These are phyloP conservation scores for Melanotaenia boesemani DNA, from an alignment of 2,797 vertebrate genomes.

Conservation along the genomic window DNA sequence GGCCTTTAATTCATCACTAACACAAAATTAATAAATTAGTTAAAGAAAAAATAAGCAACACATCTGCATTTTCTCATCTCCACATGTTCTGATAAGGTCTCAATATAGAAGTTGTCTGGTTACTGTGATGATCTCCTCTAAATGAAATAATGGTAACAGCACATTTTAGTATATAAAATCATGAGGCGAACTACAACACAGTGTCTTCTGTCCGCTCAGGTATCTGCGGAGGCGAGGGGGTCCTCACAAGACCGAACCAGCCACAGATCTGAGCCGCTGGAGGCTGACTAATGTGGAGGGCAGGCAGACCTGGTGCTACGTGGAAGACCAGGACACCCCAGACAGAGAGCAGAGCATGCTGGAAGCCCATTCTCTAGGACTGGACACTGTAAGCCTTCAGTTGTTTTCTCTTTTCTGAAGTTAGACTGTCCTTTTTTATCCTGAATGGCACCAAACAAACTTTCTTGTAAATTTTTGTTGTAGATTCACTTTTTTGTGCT, in stretches of 20 bases:
- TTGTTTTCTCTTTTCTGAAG: background rate
- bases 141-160: no score
- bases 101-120: no score
- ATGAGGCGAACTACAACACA: background rate
- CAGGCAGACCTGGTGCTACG: slow-evolving; percentile 89
- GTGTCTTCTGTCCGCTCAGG: slow-evolving; percentile 64
- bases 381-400: slow-evolving; percentile 84
- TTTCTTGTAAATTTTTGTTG: no score
- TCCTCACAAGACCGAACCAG: slow-evolving; percentile 84
- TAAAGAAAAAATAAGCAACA: no score
- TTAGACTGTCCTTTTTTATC: no score
- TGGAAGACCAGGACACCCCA: slow-evolving; percentile 62
- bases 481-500: background rate
- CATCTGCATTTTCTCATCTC: no score
- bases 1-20: no score
- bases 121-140: no score
- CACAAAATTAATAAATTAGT: no score
- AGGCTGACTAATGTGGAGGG: slow-evolving; percentile 85
- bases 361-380: slow-evolving; percentile 88
- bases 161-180: no score
- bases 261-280: slow-evolving; percentile 88
- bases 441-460: no score
- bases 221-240: slow-evolving; percentile 88
- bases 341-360: slow-evolving; percentile 85
- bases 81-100: no score